phyloP scores from a whole-genome alignment of 2,888 invertebrate genomes.

The Beris morrisii region DNA sequence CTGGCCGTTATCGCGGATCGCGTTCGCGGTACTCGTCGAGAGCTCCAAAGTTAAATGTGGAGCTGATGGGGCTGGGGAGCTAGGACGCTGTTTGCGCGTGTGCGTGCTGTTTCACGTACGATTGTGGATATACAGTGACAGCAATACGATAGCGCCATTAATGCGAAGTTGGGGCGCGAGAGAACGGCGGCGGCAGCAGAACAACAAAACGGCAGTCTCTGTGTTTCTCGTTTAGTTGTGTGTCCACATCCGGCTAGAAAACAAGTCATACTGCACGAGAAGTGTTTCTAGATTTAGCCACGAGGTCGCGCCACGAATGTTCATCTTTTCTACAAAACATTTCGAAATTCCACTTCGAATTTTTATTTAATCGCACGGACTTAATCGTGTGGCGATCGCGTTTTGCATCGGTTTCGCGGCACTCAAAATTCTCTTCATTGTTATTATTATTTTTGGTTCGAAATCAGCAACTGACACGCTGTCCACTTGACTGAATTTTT shows the following conservation, averaged over 20 bases:
- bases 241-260: slow-evolving; percentile 57
- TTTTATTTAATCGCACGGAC: too few relatives aligned
- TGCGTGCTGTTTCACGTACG: slow-evolving; percentile 7
- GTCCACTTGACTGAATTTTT: too few relatives aligned
- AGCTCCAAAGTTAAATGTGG: neutral
- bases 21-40: neutral
- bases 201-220: slow-evolving; percentile 18
- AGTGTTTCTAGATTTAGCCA: slow-evolving; percentile 53
- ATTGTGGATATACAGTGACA: slow-evolving; percentile 1
- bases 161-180: slow-evolving; percentile 8
- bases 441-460: too few relatives aligned
- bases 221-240: slow-evolving; percentile 51
- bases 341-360: too few relatives aligned
- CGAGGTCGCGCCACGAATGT: slow-evolving; percentile 51
- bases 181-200: slow-evolving; percentile 3
- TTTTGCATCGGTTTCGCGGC: too few relatives aligned
- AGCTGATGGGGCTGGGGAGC: slow-evolving; percentile 21
- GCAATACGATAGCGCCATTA: slow-evolving; percentile 8
- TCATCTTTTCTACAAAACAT: neutral
- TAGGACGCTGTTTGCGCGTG: slow-evolving; percentile 5
- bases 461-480: too few relatives aligned
- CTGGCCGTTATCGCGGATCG: slow-evolving; percentile 1
- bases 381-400: too few relatives aligned
- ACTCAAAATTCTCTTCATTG: too few relatives aligned
- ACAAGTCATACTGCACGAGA: slow-evolving; percentile 53